Conservation (phyloP, 1,140 invertebrate species). For the Ooceraea biroi region DNA sequence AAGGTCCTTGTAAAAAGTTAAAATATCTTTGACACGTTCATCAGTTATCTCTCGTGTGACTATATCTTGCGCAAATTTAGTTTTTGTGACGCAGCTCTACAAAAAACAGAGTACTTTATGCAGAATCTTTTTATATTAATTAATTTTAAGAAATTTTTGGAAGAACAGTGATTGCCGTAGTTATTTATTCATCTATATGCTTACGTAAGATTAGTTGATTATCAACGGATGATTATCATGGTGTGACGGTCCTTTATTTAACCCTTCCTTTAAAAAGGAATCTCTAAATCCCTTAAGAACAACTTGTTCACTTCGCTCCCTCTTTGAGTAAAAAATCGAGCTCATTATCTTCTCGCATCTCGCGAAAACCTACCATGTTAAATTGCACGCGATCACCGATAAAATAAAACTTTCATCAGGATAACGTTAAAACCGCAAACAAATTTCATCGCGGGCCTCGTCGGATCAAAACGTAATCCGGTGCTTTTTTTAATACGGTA, state of each 20-base stretch:
- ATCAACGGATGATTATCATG: too few species aligned
- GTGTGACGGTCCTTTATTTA: too few species aligned
- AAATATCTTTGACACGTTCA: slow-evolving; percentile 17
- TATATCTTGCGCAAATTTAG: background rate
- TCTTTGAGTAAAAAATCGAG: too few species aligned
- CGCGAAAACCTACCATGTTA: too few species aligned
- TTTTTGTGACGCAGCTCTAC: background rate
- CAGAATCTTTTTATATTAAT: background rate
- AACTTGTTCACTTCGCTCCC: too few species aligned
- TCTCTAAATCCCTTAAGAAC: too few species aligned
- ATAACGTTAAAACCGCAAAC: slow-evolving; percentile 3
- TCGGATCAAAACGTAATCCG: background rate
- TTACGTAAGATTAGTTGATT: background rate
- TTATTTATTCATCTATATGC: too few species aligned
- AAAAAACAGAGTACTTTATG: background rate
- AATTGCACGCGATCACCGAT: background rate
- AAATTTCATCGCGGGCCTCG: slow-evolving; percentile 6
- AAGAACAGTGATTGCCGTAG: too few species aligned
- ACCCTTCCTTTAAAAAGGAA: background rate
- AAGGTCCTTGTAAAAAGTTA: background rate
- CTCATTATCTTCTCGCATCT: too few species aligned
- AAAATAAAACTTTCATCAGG: slow-evolving; percentile 13
- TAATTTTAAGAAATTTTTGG: background rate
- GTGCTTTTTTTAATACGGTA: slow-evolving; percentile 13
- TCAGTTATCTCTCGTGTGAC: background rate